These are phyloP conservation scores for Coccyzus lansbergi DNA, from an alignment of 2,797 vertebrate species.

Conservation along the genomic window DNA sequence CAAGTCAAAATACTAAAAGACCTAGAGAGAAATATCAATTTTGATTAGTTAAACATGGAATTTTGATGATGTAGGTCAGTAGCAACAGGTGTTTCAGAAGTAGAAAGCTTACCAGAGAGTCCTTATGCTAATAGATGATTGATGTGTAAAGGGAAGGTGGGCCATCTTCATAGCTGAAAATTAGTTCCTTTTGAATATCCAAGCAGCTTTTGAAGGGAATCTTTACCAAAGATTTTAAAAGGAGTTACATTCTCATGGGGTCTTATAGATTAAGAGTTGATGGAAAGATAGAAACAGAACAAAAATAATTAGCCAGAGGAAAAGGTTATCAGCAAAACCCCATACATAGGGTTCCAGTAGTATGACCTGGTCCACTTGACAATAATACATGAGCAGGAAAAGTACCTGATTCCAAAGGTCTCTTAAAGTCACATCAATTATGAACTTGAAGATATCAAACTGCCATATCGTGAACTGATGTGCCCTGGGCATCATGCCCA, in stretches of 20 bases:
- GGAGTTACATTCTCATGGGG: background rate
- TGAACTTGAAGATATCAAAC: background rate
- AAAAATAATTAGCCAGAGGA: background rate
- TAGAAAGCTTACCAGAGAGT: background rate
- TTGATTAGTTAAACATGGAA: background rate
- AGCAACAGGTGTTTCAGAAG: background rate
- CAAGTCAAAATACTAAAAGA: background rate
- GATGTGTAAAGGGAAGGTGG: background rate
- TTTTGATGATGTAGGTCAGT: background rate
- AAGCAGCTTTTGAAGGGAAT: background rate
- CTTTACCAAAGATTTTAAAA: background rate
- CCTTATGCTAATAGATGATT: background rate
- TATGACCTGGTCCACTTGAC: background rate
- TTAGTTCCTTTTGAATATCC: background rate
- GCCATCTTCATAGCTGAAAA: background rate
- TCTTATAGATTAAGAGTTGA: background rate
- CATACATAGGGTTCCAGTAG: accelerated
- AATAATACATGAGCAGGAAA: background rate
- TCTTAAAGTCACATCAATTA: background rate
- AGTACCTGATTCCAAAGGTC: background rate
- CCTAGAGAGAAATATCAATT: background rate
- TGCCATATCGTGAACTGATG: background rate
- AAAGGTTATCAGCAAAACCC: background rate
- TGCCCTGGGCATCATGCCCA: background rate
- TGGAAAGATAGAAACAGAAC: background rate